These are phyloP conservation scores for Dendrolimus kikuchii DNA, from an alignment of 1,140 invertebrate genomes.

Conservation along the genomic window DNA sequence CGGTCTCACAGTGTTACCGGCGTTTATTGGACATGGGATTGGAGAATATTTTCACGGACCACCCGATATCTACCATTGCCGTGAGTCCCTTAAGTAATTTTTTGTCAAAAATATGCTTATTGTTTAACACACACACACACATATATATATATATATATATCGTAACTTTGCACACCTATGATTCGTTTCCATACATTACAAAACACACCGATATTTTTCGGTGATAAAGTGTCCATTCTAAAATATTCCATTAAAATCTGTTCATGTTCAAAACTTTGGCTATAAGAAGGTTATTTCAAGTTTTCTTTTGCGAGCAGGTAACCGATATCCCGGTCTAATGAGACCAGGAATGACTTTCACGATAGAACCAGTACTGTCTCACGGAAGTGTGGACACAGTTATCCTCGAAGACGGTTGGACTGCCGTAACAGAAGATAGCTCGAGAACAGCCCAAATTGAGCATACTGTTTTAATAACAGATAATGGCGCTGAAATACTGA, in stretches of 20 bases:
- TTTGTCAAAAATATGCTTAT: too few species aligned
- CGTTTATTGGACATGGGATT: conserved; percentile 94
- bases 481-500: conserved; percentile 81
- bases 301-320: conserved; percentile 70
- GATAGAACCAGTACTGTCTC: conserved; percentile 90
- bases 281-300: conserved; percentile 4
- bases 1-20: conserved; percentile 81
- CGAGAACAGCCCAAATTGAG: conserved; percentile 91
- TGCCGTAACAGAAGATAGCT: conserved; percentile 82
- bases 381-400: conserved; percentile 79
- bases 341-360: conserved; percentile 93
- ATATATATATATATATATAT: too few species aligned
- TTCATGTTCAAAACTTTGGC: background rate
- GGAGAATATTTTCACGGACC: conserved; percentile 93
- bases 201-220: too few species aligned
- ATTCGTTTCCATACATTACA: too few species aligned
- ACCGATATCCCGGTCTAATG: conserved; percentile 84
- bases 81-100: conserved; percentile 52
- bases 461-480: conserved; percentile 92
- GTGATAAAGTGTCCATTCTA: too few species aligned
- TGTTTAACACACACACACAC: too few species aligned
- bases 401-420: conserved; percentile 93
- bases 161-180: too few species aligned
- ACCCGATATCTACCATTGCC: conserved; percentile 88
- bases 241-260: background rate